Base-by-base conservation (phyloP, 2,888 invertebrate genomes). In the Eupithecia inturbata region DNA sequence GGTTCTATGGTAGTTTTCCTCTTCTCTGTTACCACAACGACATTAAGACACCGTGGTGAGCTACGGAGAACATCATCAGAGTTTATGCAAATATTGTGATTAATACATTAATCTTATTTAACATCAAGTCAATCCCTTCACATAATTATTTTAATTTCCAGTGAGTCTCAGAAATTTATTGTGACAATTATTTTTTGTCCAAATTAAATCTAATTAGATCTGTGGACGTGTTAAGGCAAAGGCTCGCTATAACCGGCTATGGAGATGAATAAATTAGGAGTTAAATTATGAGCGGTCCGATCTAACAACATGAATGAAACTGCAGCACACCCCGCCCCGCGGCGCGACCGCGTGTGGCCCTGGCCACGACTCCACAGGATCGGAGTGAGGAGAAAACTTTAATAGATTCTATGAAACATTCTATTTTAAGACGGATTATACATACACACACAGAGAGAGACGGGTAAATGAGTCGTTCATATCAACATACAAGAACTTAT, bases 221-320 rank as follows among this genome's bases (percentile, higher is more conserved):
- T 81, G 84, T 76, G 72, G 83, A 90, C 85, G 88, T 88, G 89
- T 86, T 86, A 87, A 85, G 82, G 83, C 84, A 86, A 87, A 86
- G 85, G 84, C 86, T 88, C 84, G 84, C 85, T 85, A 83, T 88
- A 91, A 91, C 89, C 89, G 90, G 91, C 89, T 89, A 87, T 81
- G 87, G 85, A 88, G 85, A 90, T 86, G 92, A 91, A 94, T 94
- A 94, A 94, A 94, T 94, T 94, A 93, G 88, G 88, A 91, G 94
- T 91, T 92, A 94, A 94, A 89, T 94, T 94, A 94, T 94, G 94
- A 94, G 92, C 91, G 91, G 92, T 83, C 89, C 88, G 89, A 88
- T 93, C 94, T 93, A 94, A 93, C 92, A 92, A 94, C 95, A 95
- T 95, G 95, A 95, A 95, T 95, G 95, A 94, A 92, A 90, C 91